Conservation (phyloP, 2,888 invertebrate genomes). For the Sminthurides aquaticus region DNA sequence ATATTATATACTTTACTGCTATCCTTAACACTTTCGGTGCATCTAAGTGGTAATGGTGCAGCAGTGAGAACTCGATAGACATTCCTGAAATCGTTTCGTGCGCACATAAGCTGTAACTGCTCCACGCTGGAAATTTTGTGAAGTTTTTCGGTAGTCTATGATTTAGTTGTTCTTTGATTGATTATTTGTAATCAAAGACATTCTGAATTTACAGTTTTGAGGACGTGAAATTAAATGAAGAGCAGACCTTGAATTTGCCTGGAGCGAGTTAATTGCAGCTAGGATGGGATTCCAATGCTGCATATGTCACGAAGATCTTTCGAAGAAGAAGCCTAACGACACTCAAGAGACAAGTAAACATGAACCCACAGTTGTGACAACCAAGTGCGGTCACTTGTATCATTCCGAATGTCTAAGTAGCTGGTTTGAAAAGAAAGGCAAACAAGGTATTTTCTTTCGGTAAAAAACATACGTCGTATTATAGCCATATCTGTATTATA, state of each 20-base stretch:
- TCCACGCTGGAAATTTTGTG: background rate
- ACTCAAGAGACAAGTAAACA: background rate
- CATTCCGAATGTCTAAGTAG: constrained; percentile 8
- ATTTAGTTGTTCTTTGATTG: background rate
- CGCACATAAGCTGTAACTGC: too few species aligned
- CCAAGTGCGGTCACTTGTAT: constrained; percentile 14
- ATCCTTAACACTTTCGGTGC: too few species aligned
- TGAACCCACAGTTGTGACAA: constrained; percentile 11
- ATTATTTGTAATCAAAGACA: background rate
- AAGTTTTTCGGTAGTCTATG: background rate
- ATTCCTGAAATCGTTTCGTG: too few species aligned
- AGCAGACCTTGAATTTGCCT: background rate
- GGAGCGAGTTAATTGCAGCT: background rate
- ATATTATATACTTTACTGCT: too few species aligned
- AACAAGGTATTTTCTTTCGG: too few species aligned
- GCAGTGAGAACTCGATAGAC: too few species aligned
- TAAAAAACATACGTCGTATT: too few species aligned
- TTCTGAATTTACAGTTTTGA: too few species aligned
- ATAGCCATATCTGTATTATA: too few species aligned
- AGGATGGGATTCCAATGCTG: constrained; percentile 15
- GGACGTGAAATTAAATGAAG: background rate
- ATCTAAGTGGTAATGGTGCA: too few species aligned
- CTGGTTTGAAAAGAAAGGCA: constrained; percentile 13
- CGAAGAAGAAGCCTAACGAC: background rate
- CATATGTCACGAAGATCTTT: constrained; percentile 10